Conservation (phyloP, 2,797 vertebrate genomes). For the Nyctalus aviator region DNA sequence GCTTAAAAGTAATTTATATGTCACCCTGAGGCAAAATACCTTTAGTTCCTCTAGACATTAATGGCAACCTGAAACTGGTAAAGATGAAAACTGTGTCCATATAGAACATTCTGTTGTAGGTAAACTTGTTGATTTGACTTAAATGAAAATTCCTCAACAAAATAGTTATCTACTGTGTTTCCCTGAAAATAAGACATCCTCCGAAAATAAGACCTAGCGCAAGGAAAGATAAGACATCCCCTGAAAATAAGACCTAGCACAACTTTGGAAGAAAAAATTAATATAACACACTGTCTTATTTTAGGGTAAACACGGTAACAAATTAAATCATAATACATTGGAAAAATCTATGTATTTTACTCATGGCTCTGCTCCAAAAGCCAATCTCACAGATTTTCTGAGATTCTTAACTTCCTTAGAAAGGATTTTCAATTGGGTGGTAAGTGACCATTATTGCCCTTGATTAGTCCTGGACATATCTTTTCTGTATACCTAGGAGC, state of each 20-base stretch:
- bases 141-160: conserved; percentile 50
- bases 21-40: conserved; percentile 27
- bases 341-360: conserved; percentile 40
- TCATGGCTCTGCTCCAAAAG: not conserved
- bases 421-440: not conserved
- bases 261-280: no score
- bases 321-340: conserved; percentile 1
- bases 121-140: conserved; percentile 49
- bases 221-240: no score
- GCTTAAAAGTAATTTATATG: conserved; percentile 27
- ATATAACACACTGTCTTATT: no score
- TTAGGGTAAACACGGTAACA: not conserved
- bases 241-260: no score
- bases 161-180: not conserved
- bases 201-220: no score
- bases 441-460: not conserved
- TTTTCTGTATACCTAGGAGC: not conserved
- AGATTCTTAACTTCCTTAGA: not conserved
- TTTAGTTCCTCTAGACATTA: conserved; percentile 6
- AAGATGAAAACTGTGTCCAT: conserved; percentile 24
- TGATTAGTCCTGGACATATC: not conserved
- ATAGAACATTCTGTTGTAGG: not conserved
- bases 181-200: no score
- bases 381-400: not conserved
- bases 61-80: conserved; percentile 20